Evolutionary conservation across 1,140 invertebrate genomes (phyloP), one percentile per base, ranked within the genome.

Genomic region (Drosophila lacertosa): DNA sequence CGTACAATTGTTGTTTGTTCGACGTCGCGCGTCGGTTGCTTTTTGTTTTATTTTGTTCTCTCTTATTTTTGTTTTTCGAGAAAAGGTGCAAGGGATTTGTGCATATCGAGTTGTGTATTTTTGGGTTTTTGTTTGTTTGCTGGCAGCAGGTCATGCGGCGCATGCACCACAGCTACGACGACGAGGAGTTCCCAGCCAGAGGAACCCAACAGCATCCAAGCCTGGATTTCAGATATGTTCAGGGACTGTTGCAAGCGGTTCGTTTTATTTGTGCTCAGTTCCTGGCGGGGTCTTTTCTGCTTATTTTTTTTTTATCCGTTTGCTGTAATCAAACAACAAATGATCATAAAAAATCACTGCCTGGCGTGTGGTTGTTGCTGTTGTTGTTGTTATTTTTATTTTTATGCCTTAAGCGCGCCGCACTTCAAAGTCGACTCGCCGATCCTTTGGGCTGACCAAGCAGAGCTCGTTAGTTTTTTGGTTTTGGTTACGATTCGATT

Each of bases 241-340:
- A 7, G 50, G 15, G 26, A 44, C 18, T 13, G 40, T 15, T 13
- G 40, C 32, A 24, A 42, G 60, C 71, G 80, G 77, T n/a, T n/a
- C 77, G 63, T 78, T 57, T 57, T 64, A 29, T 60, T 37, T 60
- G 57, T 60, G 18, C 26, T 37, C 39, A 53, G 37, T 57, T 53
- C 47, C 59, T 63, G 48, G 59, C 40, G 13, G 62, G 40, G 26
- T 11, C 13, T 16, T 65, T 58, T 42, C 58, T 58, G 35, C 39
- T 51, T 63, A 65, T 78, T 55, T 79, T 79, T 78, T 58, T 59
- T 50, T 84, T 84, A 86, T 84, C 67, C 77, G 81, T 81, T 81
- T 86, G 82, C 82, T 68, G 65, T 77, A 77, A 86, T 86, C 81
- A 86, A 86, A 88, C 77, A 83, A 64, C 70, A 74, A 81, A 74